Conservation (phyloP, 2,888 invertebrate species). For the Hartigia nigra region DNA sequence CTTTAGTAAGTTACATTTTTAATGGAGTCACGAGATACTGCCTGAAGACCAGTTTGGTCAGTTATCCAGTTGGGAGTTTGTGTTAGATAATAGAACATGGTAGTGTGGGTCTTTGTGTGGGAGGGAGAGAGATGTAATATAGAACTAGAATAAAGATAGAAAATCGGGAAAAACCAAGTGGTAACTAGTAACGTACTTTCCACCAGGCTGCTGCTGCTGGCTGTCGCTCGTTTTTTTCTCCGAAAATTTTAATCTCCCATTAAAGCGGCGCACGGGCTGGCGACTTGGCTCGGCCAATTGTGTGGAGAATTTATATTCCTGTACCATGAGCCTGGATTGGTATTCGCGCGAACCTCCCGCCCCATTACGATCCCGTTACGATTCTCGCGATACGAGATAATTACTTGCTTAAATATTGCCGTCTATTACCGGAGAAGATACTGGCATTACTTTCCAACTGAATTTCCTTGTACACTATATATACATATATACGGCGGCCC, state of each 20-base stretch:
- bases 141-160: constrained; percentile 4
- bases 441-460: background rate
- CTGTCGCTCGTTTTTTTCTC: constrained; percentile 33
- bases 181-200: background rate
- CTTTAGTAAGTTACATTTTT: background rate
- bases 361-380: constrained; percentile 29
- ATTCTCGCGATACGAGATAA: constrained; percentile 42
- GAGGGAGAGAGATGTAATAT: background rate
- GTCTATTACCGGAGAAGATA: constrained; percentile 4
- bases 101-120: background rate
- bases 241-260: constrained; percentile 33
- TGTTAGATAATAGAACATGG: background rate
- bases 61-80: background rate
- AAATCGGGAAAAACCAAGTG: constrained; percentile 7
- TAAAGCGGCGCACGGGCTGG: constrained; percentile 19
- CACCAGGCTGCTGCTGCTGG: constrained; percentile 11
- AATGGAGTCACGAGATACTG: background rate
- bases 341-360: constrained; percentile 22
- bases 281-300: constrained; percentile 39
- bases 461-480: background rate
- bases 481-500: constrained; percentile 6
- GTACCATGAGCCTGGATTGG: background rate
- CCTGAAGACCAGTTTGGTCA: background rate
- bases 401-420: constrained; percentile 51
- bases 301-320: constrained; percentile 46